Evolutionary conservation across 2,113 vertebrate species (phyloP).

Genomic region (Clarias gariepinus): DNA sequence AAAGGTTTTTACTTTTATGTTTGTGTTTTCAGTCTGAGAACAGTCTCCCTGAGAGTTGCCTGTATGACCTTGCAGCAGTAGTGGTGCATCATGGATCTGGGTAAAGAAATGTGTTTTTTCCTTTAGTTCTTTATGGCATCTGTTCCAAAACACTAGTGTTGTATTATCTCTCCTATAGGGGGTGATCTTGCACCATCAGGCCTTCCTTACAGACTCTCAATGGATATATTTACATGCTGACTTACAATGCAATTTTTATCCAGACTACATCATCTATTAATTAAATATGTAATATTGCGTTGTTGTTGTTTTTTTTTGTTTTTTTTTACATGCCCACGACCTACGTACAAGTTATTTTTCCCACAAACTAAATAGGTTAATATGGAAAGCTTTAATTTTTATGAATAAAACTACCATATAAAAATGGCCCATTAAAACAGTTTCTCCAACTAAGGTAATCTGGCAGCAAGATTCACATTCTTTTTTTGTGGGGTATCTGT

Average conservation of each 20-base stretch:
- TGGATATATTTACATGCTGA: neutral
- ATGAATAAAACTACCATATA: neutral
- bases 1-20: neutral
- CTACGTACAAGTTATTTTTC: neutral
- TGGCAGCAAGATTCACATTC: neutral
- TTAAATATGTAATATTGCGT: neutral
- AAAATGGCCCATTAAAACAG: neutral
- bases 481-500: neutral
- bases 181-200: slow-evolving; percentile 51
- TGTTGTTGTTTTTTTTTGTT: neutral
- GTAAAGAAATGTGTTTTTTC: slow-evolving; percentile 73
- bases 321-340: neutral
- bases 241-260: neutral
- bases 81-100: slow-evolving; percentile 97
- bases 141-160: neutral
- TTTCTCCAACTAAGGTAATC: neutral
- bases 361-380: too few species aligned
- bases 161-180: slow-evolving; percentile 52
- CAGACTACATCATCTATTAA: neutral
- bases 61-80: slow-evolving; percentile 92
- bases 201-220: neutral
- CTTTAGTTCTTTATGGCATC: neutral
- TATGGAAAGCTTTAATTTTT: neutral
- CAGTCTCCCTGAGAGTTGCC: slow-evolving; percentile 82
- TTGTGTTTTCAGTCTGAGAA: slow-evolving; percentile 80